Evolutionary conservation across 2,888 invertebrate species (phyloP).

Genomic region (Mellilla xanthometata): DNA sequence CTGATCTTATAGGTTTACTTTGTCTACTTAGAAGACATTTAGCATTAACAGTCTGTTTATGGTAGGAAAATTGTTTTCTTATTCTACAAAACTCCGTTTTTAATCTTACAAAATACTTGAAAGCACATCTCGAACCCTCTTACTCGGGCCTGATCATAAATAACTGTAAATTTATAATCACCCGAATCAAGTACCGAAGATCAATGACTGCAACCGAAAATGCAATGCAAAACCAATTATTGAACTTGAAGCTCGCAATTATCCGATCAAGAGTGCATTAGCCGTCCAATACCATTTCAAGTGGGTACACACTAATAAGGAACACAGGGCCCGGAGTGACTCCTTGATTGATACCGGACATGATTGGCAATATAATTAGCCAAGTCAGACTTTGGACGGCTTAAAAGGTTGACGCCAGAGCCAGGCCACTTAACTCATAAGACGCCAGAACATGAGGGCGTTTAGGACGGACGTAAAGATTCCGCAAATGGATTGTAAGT

Average conservation of each 20-base stretch:
- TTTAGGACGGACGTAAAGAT: constrained; percentile 1
- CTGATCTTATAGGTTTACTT: no score
- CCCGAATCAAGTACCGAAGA: background rate
- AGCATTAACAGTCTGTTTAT: no score
- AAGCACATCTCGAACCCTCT: no score
- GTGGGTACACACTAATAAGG: constrained; percentile 4
- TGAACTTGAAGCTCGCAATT: constrained; percentile 7
- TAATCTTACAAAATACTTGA: no score
- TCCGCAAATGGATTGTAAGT: constrained; percentile 13
- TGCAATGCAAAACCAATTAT: constrained; percentile 10
- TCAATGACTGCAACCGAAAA: constrained; percentile 6
- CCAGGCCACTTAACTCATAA: no score
- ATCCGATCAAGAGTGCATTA: constrained; percentile 11
- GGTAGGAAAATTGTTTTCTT: no score
- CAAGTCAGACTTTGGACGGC: no score
- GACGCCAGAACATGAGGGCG: background rate
- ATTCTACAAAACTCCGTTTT: no score
- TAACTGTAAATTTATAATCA: background rate
- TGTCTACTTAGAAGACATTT: no score
- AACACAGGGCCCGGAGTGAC: background rate
- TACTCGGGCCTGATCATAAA: no score
- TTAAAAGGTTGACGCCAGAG: no score
- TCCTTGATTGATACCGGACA: constrained; percentile 1
- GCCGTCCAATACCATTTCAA: constrained; percentile 22
- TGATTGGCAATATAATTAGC: no score